Percentiles rank a stretch among this genome's conserved stretches.
phyloP scores from a whole-genome alignment of 2,797 vertebrate species.

The Pangasius larnaudii region DNA sequence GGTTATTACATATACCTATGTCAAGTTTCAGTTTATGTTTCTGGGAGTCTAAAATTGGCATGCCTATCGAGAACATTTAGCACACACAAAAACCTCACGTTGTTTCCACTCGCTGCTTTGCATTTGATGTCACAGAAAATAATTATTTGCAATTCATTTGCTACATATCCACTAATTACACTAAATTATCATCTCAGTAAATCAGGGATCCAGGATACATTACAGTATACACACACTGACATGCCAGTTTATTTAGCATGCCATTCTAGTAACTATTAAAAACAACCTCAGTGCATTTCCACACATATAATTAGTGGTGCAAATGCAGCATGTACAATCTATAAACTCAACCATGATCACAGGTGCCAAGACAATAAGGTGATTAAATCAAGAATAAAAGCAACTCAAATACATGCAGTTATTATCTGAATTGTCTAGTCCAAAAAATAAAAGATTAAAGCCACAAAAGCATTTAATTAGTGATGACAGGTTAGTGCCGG shows the following conservation, averaged over 20 bases:
- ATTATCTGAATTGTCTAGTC: slow-evolving; percentile 55
- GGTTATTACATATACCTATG: not conserved
- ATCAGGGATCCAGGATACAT: not conserved
- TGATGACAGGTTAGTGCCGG: slow-evolving; percentile 60
- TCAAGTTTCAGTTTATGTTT: not conserved
- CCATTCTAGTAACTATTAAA: not conserved
- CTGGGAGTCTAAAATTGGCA: not conserved
- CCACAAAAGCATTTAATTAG: slow-evolving; percentile 20
- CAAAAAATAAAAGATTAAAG: slow-evolving; percentile 58
- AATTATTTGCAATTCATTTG: not conserved
- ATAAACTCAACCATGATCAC: not conserved
- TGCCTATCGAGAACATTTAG: not conserved
- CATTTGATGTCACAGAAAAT: not conserved
- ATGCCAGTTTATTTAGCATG: not conserved
- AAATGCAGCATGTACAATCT: slow-evolving; percentile 1
- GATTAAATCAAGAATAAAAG: slow-evolving; percentile 19
- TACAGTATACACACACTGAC: not conserved
- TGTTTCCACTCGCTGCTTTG: not conserved
- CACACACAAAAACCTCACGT: not conserved
- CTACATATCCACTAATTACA: not conserved
- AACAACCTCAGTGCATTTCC: not conserved
- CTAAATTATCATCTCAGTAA: not conserved
- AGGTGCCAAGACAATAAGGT: not conserved
- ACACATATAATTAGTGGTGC: not conserved
- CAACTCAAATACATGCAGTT: slow-evolving; percentile 64